Evolutionary conservation across 2,113 vertebrate genomes (phyloP).

Genomic region (Vulpes lagopus): DNA sequence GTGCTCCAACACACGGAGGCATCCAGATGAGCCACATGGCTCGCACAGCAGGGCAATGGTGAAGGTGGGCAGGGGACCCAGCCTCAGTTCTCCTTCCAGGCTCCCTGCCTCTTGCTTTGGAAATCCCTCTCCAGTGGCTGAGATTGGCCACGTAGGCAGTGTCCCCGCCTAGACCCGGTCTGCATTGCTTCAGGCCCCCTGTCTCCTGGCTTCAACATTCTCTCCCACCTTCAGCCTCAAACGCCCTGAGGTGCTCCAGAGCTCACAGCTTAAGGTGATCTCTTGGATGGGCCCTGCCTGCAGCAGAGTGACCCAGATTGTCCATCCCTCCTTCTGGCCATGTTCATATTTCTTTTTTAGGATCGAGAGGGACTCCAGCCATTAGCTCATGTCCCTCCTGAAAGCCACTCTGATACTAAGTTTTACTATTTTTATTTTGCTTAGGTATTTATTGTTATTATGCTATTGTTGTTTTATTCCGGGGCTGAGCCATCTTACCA

Average conservation of each 20-base stretch:
- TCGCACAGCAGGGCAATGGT: fast-evolving
- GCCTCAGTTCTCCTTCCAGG: neutral
- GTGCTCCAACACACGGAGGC: neutral
- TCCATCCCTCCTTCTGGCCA: neutral
- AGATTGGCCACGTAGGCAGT: too few species aligned
- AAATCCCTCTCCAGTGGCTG: neutral
- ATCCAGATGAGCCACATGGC: neutral
- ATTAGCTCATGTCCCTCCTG: neutral
- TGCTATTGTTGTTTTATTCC: neutral
- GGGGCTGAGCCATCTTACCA: neutral
- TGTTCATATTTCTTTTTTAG: neutral
- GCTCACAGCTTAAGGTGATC: neutral
- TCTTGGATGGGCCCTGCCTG: neutral
- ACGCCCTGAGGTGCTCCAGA: neutral
- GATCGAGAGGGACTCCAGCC: neutral
- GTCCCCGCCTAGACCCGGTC: neutral
- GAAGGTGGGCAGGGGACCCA: neutral
- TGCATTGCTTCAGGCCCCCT: neutral
- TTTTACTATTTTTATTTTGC: neutral
- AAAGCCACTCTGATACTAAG: conserved; percentile 26
- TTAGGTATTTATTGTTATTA: neutral
- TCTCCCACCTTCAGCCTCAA: neutral
- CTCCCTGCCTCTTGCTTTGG: fast-evolving
- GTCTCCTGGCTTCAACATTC: neutral
- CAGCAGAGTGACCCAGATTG: too few species aligned